A percentile compares a stretch with the other conserved stretches of the same genome.
phyloP scores from a whole-genome alignment of 2,797 vertebrate species.

The Melanitta fusca region DNA sequence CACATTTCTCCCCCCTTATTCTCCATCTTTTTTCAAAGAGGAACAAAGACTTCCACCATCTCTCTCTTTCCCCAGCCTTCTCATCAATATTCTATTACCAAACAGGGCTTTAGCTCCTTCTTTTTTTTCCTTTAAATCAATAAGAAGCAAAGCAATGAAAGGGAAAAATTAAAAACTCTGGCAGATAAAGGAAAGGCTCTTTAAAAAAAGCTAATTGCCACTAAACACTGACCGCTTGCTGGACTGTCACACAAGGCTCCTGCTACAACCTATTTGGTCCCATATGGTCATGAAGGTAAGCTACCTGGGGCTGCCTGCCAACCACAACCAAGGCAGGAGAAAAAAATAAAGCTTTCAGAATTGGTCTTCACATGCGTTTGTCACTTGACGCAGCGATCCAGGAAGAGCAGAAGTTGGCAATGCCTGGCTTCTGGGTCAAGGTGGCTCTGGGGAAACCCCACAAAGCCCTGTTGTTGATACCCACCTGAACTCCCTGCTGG shows the following conservation, averaged over 20 bases:
- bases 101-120: conserved; percentile 3
- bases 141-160: conserved; percentile 38
- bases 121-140: conserved; percentile 34
- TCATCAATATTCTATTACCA: conserved; percentile 71
- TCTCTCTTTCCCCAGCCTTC: conserved; percentile 13
- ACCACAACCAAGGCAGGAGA: not conserved
- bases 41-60: conserved; percentile 65
- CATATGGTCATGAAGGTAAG: not conserved
- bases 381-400: not conserved
- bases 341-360: not conserved
- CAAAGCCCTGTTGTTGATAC: fast-evolving
- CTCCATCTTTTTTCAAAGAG: conserved; percentile 46
- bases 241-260: not conserved
- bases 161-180: conserved; percentile 38
- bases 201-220: conserved; percentile 30
- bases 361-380: not conserved
- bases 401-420: not conserved
- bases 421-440: not conserved
- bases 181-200: conserved; percentile 14
- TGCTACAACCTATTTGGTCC: not conserved
- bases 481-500: not conserved
- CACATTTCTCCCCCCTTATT: conserved; percentile 32
- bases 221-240: not conserved
- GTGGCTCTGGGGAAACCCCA: not conserved
- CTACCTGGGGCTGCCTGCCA: not conserved